These are phyloP conservation scores for Nowickia ferox DNA, from an alignment of 2,888 invertebrate genomes.

Conservation along the genomic window DNA sequence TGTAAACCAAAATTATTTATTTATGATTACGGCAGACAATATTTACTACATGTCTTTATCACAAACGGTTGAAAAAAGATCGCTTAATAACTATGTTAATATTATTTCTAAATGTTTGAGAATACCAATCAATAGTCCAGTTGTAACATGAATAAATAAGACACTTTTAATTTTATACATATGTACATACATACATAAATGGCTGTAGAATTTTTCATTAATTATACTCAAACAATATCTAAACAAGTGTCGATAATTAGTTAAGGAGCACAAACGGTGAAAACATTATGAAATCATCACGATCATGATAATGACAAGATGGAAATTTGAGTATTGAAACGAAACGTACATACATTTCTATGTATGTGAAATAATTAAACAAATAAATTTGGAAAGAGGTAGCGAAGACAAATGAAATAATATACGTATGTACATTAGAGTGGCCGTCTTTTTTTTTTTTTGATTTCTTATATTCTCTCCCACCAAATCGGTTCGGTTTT, in stretches of 20 bases:
- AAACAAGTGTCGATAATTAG: slow-evolving; percentile 80
- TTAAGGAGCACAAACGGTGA: slow-evolving; percentile 65
- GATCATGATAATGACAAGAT: slow-evolving; percentile 39
- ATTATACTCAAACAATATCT: slow-evolving; percentile 79
- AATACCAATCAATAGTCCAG: slow-evolving; percentile 2
- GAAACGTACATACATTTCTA: slow-evolving; percentile 9
- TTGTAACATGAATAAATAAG: neutral
- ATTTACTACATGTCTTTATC: neutral
- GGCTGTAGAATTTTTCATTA: slow-evolving; percentile 75
- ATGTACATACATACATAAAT: neutral
- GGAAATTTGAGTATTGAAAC: slow-evolving; percentile 27
- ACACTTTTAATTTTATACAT: neutral
- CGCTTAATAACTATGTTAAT: neutral
- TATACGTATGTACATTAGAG: too few relatives aligned
- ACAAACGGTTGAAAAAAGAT: neutral
- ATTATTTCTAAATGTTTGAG: neutral
- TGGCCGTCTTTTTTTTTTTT: too few relatives aligned
- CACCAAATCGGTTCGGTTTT: too few relatives aligned
- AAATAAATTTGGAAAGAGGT: slow-evolving; percentile 59
- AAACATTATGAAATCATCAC: slow-evolving; percentile 43
- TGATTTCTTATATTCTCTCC: too few relatives aligned
- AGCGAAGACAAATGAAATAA: slow-evolving; percentile 23
- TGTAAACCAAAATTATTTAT: too few relatives aligned
- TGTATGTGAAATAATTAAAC: slow-evolving; percentile 69
- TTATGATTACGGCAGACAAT: too few relatives aligned